Evolutionary conservation across 2,888 invertebrate species (phyloP).

Genomic region (Balanococcus diminutus): DNA sequence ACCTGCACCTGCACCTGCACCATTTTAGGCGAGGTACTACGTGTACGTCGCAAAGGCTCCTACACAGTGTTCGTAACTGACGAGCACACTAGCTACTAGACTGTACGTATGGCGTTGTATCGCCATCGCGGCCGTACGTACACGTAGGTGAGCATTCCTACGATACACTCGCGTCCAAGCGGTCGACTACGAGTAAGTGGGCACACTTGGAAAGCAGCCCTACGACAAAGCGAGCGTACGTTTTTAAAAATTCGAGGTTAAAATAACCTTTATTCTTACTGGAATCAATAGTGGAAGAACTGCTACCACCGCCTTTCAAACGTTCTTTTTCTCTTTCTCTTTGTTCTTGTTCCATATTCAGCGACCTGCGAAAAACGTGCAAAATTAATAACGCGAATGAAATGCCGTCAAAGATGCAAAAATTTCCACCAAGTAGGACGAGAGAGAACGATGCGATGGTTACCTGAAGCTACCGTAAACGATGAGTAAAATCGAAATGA

Average conservation of each 20-base stretch:
- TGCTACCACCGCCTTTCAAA: slow-evolving; percentile 67
- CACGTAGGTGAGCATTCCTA: too few relatives aligned
- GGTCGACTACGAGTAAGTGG: too few relatives aligned
- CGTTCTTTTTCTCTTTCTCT: slow-evolving; percentile 78
- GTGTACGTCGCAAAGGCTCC: too few relatives aligned
- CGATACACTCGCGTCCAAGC: too few relatives aligned
- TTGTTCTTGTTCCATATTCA: slow-evolving; percentile 95
- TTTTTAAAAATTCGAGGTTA: neutral
- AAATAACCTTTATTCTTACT: slow-evolving; percentile 53
- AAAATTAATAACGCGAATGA: neutral
- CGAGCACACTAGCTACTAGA: too few relatives aligned
- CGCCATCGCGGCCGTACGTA: too few relatives aligned
- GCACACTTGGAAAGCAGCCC: too few relatives aligned
- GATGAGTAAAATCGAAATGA: slow-evolving; percentile 95
- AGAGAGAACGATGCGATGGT: slow-evolving; percentile 44
- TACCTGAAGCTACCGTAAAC: slow-evolving; percentile 92
- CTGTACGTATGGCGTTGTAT: too few relatives aligned
- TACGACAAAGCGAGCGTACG: neutral
- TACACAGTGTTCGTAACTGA: too few relatives aligned
- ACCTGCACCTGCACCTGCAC: too few relatives aligned
- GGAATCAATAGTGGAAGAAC: slow-evolving; percentile 55
- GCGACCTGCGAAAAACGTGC: slow-evolving; percentile 68
- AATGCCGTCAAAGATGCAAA: neutral
- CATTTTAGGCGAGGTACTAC: too few relatives aligned
- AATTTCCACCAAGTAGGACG: neutral